Evolutionary conservation across 2,113 vertebrate species (phyloP).

Genomic region (Panurus biarmicus): DNA sequence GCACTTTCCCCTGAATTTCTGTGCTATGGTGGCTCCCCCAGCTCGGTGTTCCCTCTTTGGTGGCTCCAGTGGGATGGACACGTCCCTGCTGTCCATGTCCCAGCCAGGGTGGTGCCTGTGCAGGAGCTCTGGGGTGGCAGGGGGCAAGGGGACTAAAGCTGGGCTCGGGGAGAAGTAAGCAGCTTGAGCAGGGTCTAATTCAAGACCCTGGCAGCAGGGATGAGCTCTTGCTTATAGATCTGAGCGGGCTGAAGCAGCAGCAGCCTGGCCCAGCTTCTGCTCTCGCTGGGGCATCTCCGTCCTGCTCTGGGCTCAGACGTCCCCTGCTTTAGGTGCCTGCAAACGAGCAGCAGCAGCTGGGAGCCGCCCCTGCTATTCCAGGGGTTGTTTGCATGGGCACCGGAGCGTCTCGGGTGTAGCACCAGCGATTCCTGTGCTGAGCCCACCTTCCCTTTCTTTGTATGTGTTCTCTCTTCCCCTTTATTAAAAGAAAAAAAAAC

Average conservation of each 20-base stretch:
- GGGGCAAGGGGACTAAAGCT: neutral
- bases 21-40: neutral
- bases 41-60: neutral
- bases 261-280: neutral
- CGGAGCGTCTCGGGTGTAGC: rapidly evolving
- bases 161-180: neutral
- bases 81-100: neutral
- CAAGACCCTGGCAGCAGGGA: neutral
- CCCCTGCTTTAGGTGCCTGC: neutral
- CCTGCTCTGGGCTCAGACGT: neutral
- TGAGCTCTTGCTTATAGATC: rapidly evolving
- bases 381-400: neutral
- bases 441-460: no score
- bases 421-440: neutral
- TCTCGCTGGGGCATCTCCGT: neutral
- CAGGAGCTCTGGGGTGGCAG: neutral
- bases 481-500: neutral
- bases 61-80: rapidly evolving
- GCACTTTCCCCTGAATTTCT: neutral
- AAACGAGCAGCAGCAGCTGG: neutral
- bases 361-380: neutral
- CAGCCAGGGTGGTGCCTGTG: rapidly evolving
- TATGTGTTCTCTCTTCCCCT: neutral
- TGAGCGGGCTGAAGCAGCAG: neutral
- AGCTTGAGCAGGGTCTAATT: neutral